A percentile compares a stretch with the other conserved stretches of the same genome.
These are phyloP conservation scores for Dinocampus coccinellae DNA, from an alignment of 2,888 invertebrate species.

Conservation along the genomic window DNA sequence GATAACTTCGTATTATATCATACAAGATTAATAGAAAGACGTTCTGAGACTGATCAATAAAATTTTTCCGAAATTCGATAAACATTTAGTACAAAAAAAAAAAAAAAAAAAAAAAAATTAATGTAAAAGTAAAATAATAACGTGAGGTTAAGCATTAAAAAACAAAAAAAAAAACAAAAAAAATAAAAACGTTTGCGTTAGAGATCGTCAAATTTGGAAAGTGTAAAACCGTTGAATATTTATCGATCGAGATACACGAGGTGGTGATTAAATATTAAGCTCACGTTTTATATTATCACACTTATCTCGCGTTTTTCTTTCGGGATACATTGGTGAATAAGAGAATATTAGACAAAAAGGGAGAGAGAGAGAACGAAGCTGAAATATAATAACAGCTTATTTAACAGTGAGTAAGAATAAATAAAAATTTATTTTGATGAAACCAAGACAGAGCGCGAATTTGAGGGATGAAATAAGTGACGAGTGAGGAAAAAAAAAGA, in stretches of 20 bases:
- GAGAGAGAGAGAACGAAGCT: constrained; percentile 37
- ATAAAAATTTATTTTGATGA: constrained; percentile 24
- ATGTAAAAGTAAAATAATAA: too few relatives aligned
- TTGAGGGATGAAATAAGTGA: too few relatives aligned
- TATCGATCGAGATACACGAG: constrained; percentile 41
- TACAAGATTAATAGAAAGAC: constrained; percentile 14
- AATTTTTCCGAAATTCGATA: constrained; percentile 41
- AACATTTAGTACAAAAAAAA: constrained; percentile 45
- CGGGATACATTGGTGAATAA: constrained; percentile 27
- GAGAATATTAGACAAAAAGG: constrained; percentile 36
- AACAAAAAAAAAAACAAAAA: too few relatives aligned
- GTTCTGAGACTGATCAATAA: constrained; percentile 24
- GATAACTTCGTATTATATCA: constrained; percentile 13
- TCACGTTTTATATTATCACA: constrained; percentile 1
- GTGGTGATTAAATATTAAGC: constrained; percentile 12
- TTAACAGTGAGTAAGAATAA: constrained; percentile 29
- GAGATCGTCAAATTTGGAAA: constrained; percentile 40
- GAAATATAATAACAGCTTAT: constrained; percentile 31
- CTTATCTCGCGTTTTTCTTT: constrained; percentile 3
- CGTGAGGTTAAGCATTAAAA: constrained; percentile 42
- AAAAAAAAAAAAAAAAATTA: too few relatives aligned
- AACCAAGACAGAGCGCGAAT: constrained; percentile 34
- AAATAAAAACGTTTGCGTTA: constrained; percentile 46
- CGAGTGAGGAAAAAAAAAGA: constrained; percentile 40
- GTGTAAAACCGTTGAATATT: constrained; percentile 36